Percentiles rank a stretch among this genome's conserved stretches.
Conservation (phyloP, 1,140 invertebrate genomes). For the Cryptotermes secundus region DNA sequence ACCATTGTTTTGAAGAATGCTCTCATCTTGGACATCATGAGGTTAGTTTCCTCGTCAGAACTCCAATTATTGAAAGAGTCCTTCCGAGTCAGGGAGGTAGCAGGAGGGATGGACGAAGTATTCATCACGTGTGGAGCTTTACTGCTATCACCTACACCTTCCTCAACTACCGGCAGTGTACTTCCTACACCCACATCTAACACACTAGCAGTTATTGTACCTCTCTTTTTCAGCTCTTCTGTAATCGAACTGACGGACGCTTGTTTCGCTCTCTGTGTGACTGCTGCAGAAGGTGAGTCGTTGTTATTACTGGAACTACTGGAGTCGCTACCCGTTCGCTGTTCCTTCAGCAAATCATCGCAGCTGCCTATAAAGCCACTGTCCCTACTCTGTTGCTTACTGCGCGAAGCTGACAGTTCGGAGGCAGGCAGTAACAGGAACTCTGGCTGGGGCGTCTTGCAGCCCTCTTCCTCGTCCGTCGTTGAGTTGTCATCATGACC, state of each 20-base stretch:
- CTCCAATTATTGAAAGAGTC: conserved; percentile 93
- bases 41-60: conserved; percentile 88
- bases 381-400: conserved; percentile 78
- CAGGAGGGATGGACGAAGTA: conserved; percentile 42
- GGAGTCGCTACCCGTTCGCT: conserved; percentile 31
- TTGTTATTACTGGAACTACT: conserved; percentile 30
- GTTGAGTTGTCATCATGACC: not conserved
- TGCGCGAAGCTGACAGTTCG: conserved; percentile 39
- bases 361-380: conserved; percentile 86
- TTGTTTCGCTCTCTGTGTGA: not conserved
- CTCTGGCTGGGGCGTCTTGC: conserved; percentile 63
- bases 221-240: not conserved
- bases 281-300: not conserved
- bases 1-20: conserved; percentile 89
- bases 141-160: not conserved
- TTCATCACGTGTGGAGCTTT: not conserved
- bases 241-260: not conserved
- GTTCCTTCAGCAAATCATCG: conserved; percentile 71
- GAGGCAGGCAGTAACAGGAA: conserved; percentile 44
- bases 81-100: conserved; percentile 67
- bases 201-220: not conserved
- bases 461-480: conserved; percentile 53
- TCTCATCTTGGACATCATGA: conserved; percentile 93
- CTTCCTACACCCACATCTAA: not conserved
- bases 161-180: not conserved